Percentiles rank a stretch among this genome's conserved stretches.
These are phyloP conservation scores for Tribolium castaneum DNA, from an alignment of 1,140 invertebrate species.

Conservation along the genomic window DNA sequence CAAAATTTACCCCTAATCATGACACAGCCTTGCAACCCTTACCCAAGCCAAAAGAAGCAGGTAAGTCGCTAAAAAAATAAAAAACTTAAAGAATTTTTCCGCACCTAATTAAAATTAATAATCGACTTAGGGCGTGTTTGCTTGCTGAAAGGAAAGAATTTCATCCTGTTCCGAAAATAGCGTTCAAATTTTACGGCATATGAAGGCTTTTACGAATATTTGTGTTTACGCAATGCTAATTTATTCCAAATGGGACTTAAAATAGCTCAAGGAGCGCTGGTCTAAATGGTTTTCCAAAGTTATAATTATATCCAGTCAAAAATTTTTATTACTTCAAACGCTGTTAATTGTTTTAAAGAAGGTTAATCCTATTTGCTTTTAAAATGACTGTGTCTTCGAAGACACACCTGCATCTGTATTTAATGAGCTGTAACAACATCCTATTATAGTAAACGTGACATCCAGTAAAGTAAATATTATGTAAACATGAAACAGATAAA, in stretches of 20 bases:
- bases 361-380: not conserved
- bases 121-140: not conserved
- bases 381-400: not conserved
- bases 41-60: conserved; percentile 57
- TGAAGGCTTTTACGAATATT: conserved; percentile 18
- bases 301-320: not conserved
- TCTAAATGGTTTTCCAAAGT: not conserved
- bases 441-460: not conserved
- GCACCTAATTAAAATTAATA: conserved; percentile 1
- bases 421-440: not conserved
- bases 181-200: not conserved
- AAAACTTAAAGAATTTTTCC: not conserved
- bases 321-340: not conserved
- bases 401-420: not conserved
- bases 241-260: conserved; percentile 23
- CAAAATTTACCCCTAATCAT: conserved; percentile 47
- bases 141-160: conserved; percentile 8
- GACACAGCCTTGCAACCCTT: conserved; percentile 51
- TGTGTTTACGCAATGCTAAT: conserved; percentile 4
- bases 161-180: not conserved
- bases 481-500: not conserved
- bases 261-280: conserved; percentile 3
- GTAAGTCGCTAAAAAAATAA: conserved; percentile 24
- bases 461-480: not conserved
- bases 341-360: not conserved